Base-by-base conservation (phyloP, 35 echinoderm and acorn worm genomes). In the Holothuria glaberrima region DNA sequence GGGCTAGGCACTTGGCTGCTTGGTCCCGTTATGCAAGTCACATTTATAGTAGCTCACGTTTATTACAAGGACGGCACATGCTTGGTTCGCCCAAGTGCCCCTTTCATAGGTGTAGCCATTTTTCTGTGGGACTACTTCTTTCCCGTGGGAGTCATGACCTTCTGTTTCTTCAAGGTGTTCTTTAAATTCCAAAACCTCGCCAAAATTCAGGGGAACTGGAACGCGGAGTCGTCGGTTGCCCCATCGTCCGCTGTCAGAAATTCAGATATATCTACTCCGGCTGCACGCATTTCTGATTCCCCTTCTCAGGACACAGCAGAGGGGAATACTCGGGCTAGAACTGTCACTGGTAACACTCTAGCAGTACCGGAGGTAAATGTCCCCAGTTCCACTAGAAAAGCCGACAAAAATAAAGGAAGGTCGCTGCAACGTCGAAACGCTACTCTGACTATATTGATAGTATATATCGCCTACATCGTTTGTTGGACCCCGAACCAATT, bases 401-500 rank as follows among this genome's bases (percentile, higher is more conserved):
- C 50, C 22, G 71, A 78, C 41, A 75, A 38, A 14, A 29, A 71
- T 32, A 72, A 32, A 34, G 83, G 82, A 25, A 86, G 13, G 59
- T 69, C 66, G 9, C 25, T 69, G 25, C 66, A 69, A 69, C 80
- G 84, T 14, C 22, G 83, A 1, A 86, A 86, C 83, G 64, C 82
- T 10, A 87, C 82, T 0, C 60, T 87, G 44, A 60, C 79, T 16
- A 57, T 92, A 48, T 41, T 87, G 12, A 48, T 87, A 21, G 58
- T 92, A 20, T 86, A 87, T 29, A 26, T 76, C 3, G 30, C 72
- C 30, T 92, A 74, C 71, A 46, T 86, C 7, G 87, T 92, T 29
- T 92, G 90, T 56, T 92, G 90, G 90, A 74, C 90, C 10, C 90
- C 90, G 24, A 92, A 92, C 57, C 90, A 92, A 20, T 74, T 92